phyloP scores from a whole-genome alignment of 2,113 vertebrate species.

The Nesogale talazaci region DNA sequence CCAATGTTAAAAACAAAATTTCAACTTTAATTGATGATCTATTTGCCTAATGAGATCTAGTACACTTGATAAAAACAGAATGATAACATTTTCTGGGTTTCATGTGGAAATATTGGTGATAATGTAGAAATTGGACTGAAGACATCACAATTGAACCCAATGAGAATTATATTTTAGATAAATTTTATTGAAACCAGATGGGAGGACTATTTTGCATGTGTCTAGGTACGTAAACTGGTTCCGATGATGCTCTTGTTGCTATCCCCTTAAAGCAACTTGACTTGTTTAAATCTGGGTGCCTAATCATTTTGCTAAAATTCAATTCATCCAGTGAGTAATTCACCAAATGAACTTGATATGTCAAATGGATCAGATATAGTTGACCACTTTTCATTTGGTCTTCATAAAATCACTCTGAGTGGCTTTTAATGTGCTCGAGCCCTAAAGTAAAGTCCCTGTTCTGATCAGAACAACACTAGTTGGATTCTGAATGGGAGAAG shows the following conservation, averaged over 20 bases:
- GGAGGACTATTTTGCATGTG: too few relatives aligned
- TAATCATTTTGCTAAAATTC: background rate
- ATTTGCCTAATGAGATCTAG: background rate
- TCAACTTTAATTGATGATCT: background rate
- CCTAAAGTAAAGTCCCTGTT: background rate
- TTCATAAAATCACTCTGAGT: background rate
- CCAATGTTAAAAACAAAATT: slow-evolving; percentile 23
- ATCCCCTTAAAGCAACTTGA: background rate
- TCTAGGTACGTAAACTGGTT: background rate
- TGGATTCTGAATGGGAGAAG: background rate
- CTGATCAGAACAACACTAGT: background rate
- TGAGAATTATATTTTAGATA: background rate
- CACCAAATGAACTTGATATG: background rate
- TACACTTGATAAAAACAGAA: background rate
- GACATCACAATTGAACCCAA: background rate
- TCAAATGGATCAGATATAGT: background rate
- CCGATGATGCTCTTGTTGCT: background rate
- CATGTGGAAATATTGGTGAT: background rate
- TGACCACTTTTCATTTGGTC: background rate
- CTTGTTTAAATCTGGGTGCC: background rate
- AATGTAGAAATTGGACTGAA: background rate
- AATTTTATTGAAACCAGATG: background rate
- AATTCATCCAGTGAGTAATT: background rate
- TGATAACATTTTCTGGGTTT: background rate
- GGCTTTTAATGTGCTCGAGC: background rate